Percentiles rank a stretch among this genome's conserved stretches.
Evolutionary conservation across 2,797 vertebrate genomes (phyloP).

Genomic region (Champsocephalus esox): DNA sequence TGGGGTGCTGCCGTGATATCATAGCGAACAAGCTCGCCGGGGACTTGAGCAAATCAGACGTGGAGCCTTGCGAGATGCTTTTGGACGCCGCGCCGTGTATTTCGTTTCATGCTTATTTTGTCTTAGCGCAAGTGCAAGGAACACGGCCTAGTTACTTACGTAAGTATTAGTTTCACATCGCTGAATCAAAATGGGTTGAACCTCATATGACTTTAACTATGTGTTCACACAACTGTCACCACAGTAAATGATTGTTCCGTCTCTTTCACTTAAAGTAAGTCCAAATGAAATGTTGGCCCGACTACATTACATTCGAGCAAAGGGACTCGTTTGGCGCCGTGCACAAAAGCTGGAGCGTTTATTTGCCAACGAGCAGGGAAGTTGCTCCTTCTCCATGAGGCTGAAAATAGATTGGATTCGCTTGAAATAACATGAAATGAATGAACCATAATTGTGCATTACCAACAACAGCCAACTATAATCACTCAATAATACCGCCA

Average conservation of each 20-base stretch:
- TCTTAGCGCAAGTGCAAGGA: background rate
- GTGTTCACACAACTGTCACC: conserved; percentile 8
- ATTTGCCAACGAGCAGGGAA: conserved; percentile 38
- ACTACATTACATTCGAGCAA: conserved; percentile 5
- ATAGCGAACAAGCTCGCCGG: conserved; percentile 39
- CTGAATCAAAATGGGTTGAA: background rate
- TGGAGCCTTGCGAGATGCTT: background rate
- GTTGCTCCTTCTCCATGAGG: conserved; percentile 57
- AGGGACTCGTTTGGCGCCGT: conserved; percentile 39
- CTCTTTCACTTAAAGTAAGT: conserved; percentile 15
- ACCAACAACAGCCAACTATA: conserved; percentile 51
- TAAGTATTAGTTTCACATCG: background rate
- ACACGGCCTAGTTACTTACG: background rate
- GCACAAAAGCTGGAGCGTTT: conserved; percentile 50
- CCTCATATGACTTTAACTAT: background rate
- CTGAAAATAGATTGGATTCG: conserved; percentile 65
- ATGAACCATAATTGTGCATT: conserved; percentile 50
- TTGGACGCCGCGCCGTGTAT: background rate
- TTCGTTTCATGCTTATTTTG: background rate
- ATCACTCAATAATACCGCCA: conserved; percentile 68
- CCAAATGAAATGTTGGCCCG: conserved; percentile 23
- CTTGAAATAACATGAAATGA: conserved; percentile 54
- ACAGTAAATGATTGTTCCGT: background rate
- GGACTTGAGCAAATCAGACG: conserved; percentile 28
- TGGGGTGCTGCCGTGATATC: conserved; percentile 48